Base-by-base conservation (phyloP, 2,888 invertebrate species). In the Cancer borealis region DNA sequence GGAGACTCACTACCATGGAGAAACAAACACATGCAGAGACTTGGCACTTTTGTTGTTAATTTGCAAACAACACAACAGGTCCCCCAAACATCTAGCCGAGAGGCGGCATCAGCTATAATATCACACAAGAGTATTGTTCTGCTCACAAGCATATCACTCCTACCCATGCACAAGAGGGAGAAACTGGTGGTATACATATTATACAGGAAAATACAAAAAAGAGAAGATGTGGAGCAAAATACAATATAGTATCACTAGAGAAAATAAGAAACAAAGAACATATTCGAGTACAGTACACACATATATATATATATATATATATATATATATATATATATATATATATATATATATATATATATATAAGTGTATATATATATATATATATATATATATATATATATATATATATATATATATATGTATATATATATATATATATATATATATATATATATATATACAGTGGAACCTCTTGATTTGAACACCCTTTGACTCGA, bases 21-120 rank as follows among this genome's bases (percentile, higher is more conserved):
- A 94, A 94, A 91, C 94, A 94, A 94, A 94, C 94, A 94, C 94
- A 94, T 94, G 94, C 94, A 94, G 47, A 92, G 90, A 94, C 94
- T 94, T 94, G 94, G 94, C 94, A 94, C 94, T 92, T 94, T 46
- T 91, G 91, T 91, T 94, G 93, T 94, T 94, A 92, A 92, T 94
- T 91, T 91, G 94, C 94, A 94, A 94, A 94, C 94, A 93, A 93
- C 88, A 94, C 92, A 93, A 88, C 87, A 94, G 46, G 47, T 73
- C 54, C 60, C 88, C 84, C 91, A 79, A 47, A 73, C 91, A 73
- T 30, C 87, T 87, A 49, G 54, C 92, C 90, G 30, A 94, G 60
- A 66, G 84, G 92, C 89, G 92, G 92, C 88, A 89, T 45, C 79
- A 54, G 46, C 89, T 89, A 92, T n/a, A 54, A 92, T 47, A 92